phyloP scores from a whole-genome alignment of 1,140 invertebrate genomes.

The Coelopa frigida region DNA sequence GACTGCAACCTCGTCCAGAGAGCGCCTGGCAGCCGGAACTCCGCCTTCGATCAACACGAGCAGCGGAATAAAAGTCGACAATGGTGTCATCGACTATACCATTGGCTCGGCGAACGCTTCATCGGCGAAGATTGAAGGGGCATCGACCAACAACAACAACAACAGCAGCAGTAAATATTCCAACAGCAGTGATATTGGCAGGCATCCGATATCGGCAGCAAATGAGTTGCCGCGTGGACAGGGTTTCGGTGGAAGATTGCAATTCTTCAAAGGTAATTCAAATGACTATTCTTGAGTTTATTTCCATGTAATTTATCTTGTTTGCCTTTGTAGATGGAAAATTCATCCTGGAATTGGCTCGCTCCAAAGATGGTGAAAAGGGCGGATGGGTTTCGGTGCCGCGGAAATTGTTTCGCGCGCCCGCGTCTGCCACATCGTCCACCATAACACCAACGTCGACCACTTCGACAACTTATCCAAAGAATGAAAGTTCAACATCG shows the following conservation, averaged over 20 bases:
- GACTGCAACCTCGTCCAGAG: too few relatives aligned
- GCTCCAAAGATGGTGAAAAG: slow-evolving; percentile 70
- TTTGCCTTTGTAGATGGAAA: slow-evolving; percentile 61
- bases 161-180: slow-evolving; percentile 16
- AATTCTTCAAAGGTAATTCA: slow-evolving; percentile 50
- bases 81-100: slow-evolving; percentile 33
- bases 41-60: slow-evolving; percentile 1
- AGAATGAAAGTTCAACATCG: slow-evolving; percentile 44
- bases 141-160: slow-evolving; percentile 13
- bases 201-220: slow-evolving; percentile 37
- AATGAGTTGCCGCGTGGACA: slow-evolving; percentile 1
- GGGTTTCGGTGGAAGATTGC: slow-evolving; percentile 45
- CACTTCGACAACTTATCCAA: slow-evolving; percentile 46
- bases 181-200: slow-evolving; percentile 27
- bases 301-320: background rate
- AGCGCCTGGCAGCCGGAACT: too few relatives aligned
- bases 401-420: slow-evolving; percentile 78
- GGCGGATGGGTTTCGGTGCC: slow-evolving; percentile 79
- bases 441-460: slow-evolving; percentile 50
- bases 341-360: slow-evolving; percentile 77
- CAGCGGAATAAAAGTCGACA: slow-evolving; percentile 17
- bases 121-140: slow-evolving; percentile 15
- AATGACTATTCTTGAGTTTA: background rate
- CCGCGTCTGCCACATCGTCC: slow-evolving; percentile 46
- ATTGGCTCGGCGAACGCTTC: slow-evolving; percentile 20